Conservation (phyloP, 2,113 vertebrate species). For the Lucifuga dentata region DNA sequence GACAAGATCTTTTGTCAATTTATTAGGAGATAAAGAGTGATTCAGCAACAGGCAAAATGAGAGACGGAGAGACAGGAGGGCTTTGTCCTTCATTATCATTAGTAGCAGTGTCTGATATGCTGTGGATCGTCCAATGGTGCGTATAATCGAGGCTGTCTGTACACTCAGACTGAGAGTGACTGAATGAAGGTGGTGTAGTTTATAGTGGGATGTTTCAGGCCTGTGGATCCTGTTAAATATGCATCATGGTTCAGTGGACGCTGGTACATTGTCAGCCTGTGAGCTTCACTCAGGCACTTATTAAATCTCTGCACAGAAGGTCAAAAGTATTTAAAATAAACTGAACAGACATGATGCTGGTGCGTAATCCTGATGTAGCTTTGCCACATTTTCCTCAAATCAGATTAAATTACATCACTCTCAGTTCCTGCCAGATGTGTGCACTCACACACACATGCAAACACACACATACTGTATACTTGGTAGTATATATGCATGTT, state of each 20-base stretch:
- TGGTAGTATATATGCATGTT: no score
- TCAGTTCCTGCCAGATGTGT: no score
- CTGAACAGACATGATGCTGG: conserved; percentile 17
- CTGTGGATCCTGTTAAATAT: conserved; percentile 69
- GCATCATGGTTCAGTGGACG: conserved; percentile 53
- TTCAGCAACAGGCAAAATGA: conserved; percentile 18
- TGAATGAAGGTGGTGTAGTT: conserved; percentile 38
- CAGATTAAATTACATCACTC: not conserved
- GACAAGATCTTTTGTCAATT: conserved; percentile 21
- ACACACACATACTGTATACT: no score
- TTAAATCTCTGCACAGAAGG: conserved; percentile 67
- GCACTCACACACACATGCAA: not conserved
- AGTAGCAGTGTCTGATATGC: conserved; percentile 63
- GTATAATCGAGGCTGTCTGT: conserved; percentile 69
- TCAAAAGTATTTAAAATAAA: conserved; percentile 61
- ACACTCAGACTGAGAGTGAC: conserved; percentile 53
- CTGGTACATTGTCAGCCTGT: conserved; percentile 52
- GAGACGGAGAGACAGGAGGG: conserved; percentile 23
- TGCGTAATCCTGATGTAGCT: conserved; percentile 7
- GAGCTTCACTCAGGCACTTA: conserved; percentile 58
- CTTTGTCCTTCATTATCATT: conserved; percentile 73
- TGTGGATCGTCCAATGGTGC: conserved; percentile 64
- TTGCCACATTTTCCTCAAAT: not conserved
- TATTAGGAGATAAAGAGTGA: conserved; percentile 31
- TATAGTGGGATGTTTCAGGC: conserved; percentile 57